phyloP scores from a whole-genome alignment of 35 echinoderm and acorn worm genomes.

The Anneissia japonica region DNA sequence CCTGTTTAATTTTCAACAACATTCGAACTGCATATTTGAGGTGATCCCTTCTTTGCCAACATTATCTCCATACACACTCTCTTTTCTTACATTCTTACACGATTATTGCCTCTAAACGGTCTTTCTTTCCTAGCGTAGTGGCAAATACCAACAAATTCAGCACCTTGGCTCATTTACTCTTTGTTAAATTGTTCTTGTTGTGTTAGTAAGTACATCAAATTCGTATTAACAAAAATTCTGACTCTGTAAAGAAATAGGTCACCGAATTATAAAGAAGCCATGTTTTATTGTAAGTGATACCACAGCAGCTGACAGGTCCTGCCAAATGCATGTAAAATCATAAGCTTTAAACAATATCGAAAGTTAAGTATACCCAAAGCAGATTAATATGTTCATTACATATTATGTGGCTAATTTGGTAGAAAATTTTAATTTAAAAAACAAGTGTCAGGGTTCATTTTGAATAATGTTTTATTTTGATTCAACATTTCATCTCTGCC shows the following conservation, averaged over 20 bases:
- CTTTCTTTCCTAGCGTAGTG: not conserved
- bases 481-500: too few species aligned
- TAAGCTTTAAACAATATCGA: not conserved
- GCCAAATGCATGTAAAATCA: not conserved
- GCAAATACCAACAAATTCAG: too few species aligned
- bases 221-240: too few species aligned
- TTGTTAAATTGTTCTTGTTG: too few species aligned
- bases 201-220: too few species aligned
- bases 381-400: not conserved
- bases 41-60: not conserved
- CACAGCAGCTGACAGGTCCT: not conserved
- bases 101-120: not conserved
- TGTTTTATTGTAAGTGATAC: not conserved
- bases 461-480: too few species aligned
- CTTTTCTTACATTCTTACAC: not conserved
- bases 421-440: too few species aligned
- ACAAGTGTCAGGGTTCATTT: too few species aligned
- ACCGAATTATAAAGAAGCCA: not conserved
- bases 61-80: not conserved
- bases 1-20: not conserved
- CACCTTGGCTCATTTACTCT: too few species aligned
- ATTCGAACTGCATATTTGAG: not conserved
- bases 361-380: not conserved
- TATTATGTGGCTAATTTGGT: too few species aligned
- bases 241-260: too few species aligned